phyloP scores from a whole-genome alignment of 2,888 invertebrate genomes.

The Alcis repandata region DNA sequence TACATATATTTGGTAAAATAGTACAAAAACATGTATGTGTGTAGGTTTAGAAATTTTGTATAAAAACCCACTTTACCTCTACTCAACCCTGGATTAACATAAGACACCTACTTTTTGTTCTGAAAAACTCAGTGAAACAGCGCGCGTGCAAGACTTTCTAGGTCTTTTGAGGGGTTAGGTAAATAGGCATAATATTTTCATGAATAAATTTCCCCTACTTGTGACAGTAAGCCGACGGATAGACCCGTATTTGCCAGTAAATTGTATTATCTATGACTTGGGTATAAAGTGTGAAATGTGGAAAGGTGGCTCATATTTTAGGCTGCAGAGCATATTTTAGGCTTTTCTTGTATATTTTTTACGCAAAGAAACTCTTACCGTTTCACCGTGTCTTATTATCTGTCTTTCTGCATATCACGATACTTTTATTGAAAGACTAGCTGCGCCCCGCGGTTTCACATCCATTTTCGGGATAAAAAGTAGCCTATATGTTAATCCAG shows the following conservation, averaged over 20 bases:
- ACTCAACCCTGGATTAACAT: neutral
- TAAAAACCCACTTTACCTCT: too few relatives aligned
- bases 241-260: constrained; percentile 5
- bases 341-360: neutral
- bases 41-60: too few relatives aligned
- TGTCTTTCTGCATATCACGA: too few relatives aligned
- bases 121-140: neutral
- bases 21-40: too few relatives aligned
- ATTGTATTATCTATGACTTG: constrained; percentile 12
- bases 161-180: constrained; percentile 2
- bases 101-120: too few relatives aligned
- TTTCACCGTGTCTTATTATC: too few relatives aligned
- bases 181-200: constrained; percentile 15
- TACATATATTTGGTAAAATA: too few relatives aligned
- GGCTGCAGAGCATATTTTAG: constrained; percentile 5
- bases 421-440: too few relatives aligned
- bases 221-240: constrained; percentile 15
- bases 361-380: too few relatives aligned
- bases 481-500: too few relatives aligned
- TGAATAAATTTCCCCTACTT: constrained; percentile 20
- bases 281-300: constrained; percentile 15
- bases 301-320: constrained; percentile 2
- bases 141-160: constrained; percentile 3
- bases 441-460: too few relatives aligned
- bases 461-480: too few relatives aligned